phyloP scores from a whole-genome alignment of 2,888 invertebrate species.

The Micoletzkya japonica region DNA sequence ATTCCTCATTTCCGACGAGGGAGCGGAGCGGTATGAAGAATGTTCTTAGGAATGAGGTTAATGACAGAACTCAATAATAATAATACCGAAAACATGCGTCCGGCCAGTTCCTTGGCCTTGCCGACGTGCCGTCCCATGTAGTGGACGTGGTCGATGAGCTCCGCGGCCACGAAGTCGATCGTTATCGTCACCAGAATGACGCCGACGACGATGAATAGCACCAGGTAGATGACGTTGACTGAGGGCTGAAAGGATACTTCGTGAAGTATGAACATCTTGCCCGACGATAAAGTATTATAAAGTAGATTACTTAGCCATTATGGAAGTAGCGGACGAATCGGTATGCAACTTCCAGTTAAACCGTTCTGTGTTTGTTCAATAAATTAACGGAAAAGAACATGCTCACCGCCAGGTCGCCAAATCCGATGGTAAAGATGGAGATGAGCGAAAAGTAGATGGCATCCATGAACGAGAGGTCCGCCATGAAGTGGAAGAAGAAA shows the following conservation, averaged over 20 bases:
- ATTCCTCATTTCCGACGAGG: too few relatives aligned
- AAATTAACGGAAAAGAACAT: background rate
- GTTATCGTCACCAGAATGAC: constrained; percentile 50
- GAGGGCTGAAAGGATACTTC: constrained; percentile 37
- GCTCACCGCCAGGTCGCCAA: constrained; percentile 45
- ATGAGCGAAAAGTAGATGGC: constrained; percentile 47
- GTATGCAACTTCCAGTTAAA: too few relatives aligned
- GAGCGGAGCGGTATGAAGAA: too few relatives aligned
- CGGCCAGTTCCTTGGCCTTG: constrained; percentile 45
- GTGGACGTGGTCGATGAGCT: constrained; percentile 46
- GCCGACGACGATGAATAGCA: constrained; percentile 42
- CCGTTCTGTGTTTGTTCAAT: background rate
- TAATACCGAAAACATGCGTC: constrained; percentile 45
- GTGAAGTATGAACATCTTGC: too few relatives aligned
- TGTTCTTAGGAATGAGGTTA: too few relatives aligned
- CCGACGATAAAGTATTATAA: too few relatives aligned
- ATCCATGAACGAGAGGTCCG: constrained; percentile 39
- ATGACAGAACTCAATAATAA: too few relatives aligned
- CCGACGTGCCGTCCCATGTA: constrained; percentile 51
- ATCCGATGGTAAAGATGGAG: constrained; percentile 50
- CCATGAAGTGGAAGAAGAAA: constrained; percentile 33
- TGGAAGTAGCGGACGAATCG: too few relatives aligned
- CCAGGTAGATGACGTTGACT: constrained; percentile 44
- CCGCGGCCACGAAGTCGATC: constrained; percentile 48
- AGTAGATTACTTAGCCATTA: too few relatives aligned